Percentiles rank a stretch among this genome's conserved stretches.
Conservation (phyloP, 2,797 vertebrate genomes). For the Xyrichtys novacula region DNA sequence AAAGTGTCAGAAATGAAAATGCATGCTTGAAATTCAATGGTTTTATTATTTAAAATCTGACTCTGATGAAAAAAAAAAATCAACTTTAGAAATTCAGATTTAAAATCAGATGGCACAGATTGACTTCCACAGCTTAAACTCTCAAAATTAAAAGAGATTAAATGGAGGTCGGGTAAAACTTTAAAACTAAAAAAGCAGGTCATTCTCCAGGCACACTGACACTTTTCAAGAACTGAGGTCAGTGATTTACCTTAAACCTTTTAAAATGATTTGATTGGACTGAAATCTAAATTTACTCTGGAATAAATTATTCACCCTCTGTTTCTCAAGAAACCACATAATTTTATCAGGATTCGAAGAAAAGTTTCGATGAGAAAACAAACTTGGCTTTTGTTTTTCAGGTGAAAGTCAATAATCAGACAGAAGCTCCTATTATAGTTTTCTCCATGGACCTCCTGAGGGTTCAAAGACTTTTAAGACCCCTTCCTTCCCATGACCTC, state of each 20-base stretch:
- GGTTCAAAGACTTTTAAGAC: neutral
- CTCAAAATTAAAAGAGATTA: too few relatives aligned
- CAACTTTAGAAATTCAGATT: too few relatives aligned
- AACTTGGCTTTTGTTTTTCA: neutral
- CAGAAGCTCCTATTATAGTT: neutral
- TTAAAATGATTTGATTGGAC: neutral
- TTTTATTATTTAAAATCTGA: too few relatives aligned
- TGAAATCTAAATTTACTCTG: too few relatives aligned
- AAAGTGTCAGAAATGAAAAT: too few relatives aligned
- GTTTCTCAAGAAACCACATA: neutral
- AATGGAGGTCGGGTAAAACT: too few relatives aligned
- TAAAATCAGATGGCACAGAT: too few relatives aligned
- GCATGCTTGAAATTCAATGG: too few relatives aligned
- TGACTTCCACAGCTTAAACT: too few relatives aligned
- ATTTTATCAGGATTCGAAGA: neutral
- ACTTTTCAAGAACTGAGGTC: neutral
- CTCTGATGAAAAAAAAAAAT: too few relatives aligned
- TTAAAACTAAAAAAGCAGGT: neutral
- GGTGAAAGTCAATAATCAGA: neutral
- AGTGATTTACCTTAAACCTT: conserved; percentile 5
- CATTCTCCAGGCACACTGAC: neutral
- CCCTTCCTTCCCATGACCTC: conserved; percentile 8
- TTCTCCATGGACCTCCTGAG: neutral
- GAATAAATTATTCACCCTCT: neutral
- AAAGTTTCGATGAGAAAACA: neutral